Evolutionary conservation across 2,888 invertebrate genomes (phyloP), one percentile per base, ranked within the genome.

Genomic region (Chrysolina haemoptera): DNA sequence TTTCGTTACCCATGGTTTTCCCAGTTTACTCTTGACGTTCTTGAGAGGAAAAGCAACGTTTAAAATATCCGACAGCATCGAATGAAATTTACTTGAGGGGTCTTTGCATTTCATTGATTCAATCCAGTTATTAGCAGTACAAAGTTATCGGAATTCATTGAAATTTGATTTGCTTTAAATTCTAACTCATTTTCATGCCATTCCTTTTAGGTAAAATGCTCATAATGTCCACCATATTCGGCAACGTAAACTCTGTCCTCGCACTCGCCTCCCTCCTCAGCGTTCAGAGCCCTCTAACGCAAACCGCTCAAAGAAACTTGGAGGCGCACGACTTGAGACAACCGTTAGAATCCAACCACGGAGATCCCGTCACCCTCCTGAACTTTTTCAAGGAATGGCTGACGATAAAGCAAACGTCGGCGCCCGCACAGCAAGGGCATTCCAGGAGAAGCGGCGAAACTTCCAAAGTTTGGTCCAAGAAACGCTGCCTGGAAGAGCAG

Each of bases 401-500:
- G 50, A 91, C 93, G 80, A 91, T 95, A 46, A 97, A 97, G 85
- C 90, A 92, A 68, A 75, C 75, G 9, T 82, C 83, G 76, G 85
- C 78, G 69, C 86, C 79, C 1, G 72, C 75, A 3, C 77, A 76
- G 55, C 74, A 75, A 12, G 70, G 78, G 65, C 80, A 79, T 9
- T 69, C 65, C 41, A 79, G 74, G 65, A 71, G 74, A 18, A 79
- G 79, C 50, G 69, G 76, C 1, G 85, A 87, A 74, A 86, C 83
- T 68, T 91, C 93, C 0, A 90, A 93, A 62, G 92, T 93, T 74
- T 99, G 99, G 99, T 97, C 98, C 81, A 92, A 92, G 78, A 91
- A 95, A 71, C 90, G 97, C 72, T 98, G 98, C 0, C 90, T 99
- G 9, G 99, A 99, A 87, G 99, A 99, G 86, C 98, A 99, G 87